Evolutionary conservation across 2,797 vertebrate species (phyloP).

Genomic region (Micropoecilia bifurca): DNA sequence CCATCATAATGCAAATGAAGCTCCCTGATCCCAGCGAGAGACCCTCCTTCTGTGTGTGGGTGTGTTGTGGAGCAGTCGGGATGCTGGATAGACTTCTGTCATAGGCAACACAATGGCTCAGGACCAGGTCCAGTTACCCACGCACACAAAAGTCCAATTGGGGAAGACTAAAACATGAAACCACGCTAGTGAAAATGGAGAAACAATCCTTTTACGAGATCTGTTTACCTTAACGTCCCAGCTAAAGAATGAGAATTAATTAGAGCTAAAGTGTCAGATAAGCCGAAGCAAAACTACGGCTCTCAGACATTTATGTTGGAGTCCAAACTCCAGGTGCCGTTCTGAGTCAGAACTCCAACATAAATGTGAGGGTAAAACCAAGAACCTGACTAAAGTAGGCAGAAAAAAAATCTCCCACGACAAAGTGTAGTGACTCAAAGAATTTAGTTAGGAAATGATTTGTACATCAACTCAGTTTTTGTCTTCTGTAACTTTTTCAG

Average conservation of each 20-base stretch:
- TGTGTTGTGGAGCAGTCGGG: slow-evolving; percentile 31
- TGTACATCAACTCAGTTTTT: neutral
- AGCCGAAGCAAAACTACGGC: neutral
- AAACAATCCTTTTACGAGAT: slow-evolving; percentile 36
- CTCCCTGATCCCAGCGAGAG: slow-evolving; percentile 67
- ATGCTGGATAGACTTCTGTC: slow-evolving; percentile 58
- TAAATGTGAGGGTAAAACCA: neutral
- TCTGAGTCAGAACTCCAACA: too few relatives aligned
- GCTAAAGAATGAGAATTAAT: neutral
- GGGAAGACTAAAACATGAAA: slow-evolving; percentile 72
- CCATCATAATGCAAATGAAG: slow-evolving; percentile 95
- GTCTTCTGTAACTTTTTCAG: neutral
- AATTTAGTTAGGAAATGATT: neutral
- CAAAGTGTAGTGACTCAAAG: neutral
- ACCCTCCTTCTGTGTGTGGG: slow-evolving; percentile 21
- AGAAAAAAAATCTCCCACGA: neutral
- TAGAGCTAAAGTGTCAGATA: neutral
- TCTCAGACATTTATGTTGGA: neutral
- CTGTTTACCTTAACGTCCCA: neutral
- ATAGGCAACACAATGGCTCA: slow-evolving; percentile 53
- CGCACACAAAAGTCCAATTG: slow-evolving; percentile 17
- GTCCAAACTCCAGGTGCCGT: neutral
- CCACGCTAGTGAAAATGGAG: slow-evolving; percentile 73
- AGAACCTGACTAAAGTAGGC: neutral
- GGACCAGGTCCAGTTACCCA: slow-evolving; percentile 44